phyloP scores from a whole-genome alignment of 2,113 vertebrate genomes.

The Scortum barcoo region DNA sequence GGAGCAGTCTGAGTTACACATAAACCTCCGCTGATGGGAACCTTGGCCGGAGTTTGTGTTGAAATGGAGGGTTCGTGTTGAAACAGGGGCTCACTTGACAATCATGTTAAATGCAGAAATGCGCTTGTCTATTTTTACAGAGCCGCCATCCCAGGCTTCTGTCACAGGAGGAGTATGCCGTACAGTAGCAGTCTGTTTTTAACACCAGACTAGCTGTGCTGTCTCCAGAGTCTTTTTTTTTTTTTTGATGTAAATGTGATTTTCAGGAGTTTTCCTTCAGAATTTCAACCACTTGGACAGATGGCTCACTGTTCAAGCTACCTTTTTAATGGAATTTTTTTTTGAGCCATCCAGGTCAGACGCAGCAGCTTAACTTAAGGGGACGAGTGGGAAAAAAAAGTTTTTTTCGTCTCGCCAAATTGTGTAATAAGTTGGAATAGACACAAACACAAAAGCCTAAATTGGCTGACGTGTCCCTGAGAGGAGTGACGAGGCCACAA shows the following conservation, averaged over 20 bases:
- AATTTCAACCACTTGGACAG: constrained; percentile 36
- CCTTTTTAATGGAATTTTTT: background rate
- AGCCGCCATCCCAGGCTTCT: constrained; percentile 25
- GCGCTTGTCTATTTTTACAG: constrained; percentile 29
- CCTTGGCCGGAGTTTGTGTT: constrained; percentile 20
- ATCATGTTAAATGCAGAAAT: constrained; percentile 31
- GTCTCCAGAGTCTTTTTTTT: constrained; percentile 19
- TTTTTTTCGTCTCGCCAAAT: background rate
- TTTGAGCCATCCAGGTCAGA: constrained; percentile 4
- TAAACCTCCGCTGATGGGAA: constrained; percentile 31
- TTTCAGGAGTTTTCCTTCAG: constrained; percentile 47
- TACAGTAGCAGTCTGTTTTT: constrained; percentile 45
- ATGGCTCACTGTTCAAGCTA: constrained; percentile 6
- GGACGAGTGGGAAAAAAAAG: background rate
- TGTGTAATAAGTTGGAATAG: constrained; percentile 13
- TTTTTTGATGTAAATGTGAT: constrained; percentile 29
- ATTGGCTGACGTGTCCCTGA: constrained; percentile 35
- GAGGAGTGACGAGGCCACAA: constrained; percentile 6
- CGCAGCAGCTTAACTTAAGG: background rate
- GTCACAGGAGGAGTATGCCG: constrained; percentile 20
- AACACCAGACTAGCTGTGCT: constrained; percentile 19
- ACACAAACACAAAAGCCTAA: background rate
- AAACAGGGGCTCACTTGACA: constrained; percentile 31
- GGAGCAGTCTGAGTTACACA: constrained; percentile 21
- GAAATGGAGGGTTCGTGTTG: constrained; percentile 48